phyloP scores from a whole-genome alignment of 2,797 vertebrate species.

The Ceryle rudis region DNA sequence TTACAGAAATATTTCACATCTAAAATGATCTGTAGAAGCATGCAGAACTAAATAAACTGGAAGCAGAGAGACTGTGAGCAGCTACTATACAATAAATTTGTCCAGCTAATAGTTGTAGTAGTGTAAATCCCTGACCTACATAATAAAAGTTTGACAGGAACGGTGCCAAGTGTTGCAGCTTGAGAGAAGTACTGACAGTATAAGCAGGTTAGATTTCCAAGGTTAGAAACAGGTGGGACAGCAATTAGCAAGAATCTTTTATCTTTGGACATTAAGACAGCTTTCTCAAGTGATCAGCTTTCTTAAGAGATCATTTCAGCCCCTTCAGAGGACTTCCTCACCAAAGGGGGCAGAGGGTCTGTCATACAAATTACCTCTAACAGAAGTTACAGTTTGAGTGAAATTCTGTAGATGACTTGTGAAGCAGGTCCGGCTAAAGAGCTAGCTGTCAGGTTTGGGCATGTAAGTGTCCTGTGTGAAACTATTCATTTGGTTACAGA shows the following conservation, averaged over 20 bases:
- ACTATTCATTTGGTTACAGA: neutral
- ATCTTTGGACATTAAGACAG: neutral
- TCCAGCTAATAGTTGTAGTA: neutral
- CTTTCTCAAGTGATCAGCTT: neutral
- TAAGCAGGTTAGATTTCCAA: neutral
- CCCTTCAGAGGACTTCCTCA: neutral
- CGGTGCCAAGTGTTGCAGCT: neutral
- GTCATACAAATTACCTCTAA: neutral
- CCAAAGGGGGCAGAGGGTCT: neutral
- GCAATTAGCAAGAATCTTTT: neutral
- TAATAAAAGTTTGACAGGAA: neutral
- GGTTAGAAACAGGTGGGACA: neutral
- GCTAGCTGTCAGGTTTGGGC: neutral
- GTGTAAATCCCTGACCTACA: neutral
- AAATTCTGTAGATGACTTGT: neutral
- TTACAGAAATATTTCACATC: neutral
- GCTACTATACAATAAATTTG: neutral
- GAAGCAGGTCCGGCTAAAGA: neutral
- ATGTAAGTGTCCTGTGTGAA: neutral
- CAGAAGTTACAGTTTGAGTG: neutral
- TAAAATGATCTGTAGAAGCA: neutral
- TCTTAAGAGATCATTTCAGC: neutral
- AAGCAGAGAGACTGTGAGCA: neutral
- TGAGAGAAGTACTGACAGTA: neutral
- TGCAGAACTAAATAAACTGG: neutral